These are phyloP conservation scores for Sebastes schlegelii DNA, from an alignment of 2,113 vertebrate genomes.

Conservation along the genomic window DNA sequence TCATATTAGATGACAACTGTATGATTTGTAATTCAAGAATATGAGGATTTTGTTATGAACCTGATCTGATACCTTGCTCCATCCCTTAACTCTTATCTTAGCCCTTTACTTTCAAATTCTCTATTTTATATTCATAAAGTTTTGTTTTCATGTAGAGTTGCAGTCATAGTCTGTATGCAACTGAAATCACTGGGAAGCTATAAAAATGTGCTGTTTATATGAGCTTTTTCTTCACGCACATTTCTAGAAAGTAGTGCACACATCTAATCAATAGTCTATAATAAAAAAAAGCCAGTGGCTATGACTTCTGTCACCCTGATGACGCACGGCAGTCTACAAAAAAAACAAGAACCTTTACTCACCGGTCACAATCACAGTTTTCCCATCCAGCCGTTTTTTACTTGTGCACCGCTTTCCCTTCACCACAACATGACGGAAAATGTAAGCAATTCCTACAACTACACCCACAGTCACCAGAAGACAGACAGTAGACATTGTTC, in stretches of 20 bases:
- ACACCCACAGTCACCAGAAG: conserved; percentile 61
- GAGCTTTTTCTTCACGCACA: neutral
- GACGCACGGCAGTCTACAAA: neutral
- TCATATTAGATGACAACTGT: neutral
- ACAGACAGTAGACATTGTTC: conserved; percentile 49
- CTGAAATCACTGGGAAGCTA: neutral
- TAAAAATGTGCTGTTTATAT: neutral
- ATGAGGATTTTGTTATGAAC: neutral
- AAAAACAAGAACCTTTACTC: conserved; percentile 48
- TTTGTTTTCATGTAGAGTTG: neutral
- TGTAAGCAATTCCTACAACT: conserved; percentile 72
- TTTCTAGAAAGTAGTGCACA: neutral
- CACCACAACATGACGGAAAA: conserved; percentile 72
- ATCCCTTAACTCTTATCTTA: neutral
- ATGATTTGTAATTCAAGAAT: neutral
- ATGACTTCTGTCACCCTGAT: neutral
- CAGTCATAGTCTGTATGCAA: neutral
- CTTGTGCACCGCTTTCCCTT: conserved; percentile 73
- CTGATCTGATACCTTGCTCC: neutral
- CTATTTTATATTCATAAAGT: too few species aligned
- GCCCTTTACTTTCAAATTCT: neutral
- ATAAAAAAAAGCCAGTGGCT: neutral
- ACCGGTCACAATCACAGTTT: conserved; percentile 90
- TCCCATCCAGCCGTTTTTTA: conserved; percentile 80
- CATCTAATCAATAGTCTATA: neutral